Evolutionary conservation across 2,113 vertebrate genomes (phyloP), one percentile per base, ranked within the genome.

Genomic region (Phalacrocorax brasilianus): DNA sequence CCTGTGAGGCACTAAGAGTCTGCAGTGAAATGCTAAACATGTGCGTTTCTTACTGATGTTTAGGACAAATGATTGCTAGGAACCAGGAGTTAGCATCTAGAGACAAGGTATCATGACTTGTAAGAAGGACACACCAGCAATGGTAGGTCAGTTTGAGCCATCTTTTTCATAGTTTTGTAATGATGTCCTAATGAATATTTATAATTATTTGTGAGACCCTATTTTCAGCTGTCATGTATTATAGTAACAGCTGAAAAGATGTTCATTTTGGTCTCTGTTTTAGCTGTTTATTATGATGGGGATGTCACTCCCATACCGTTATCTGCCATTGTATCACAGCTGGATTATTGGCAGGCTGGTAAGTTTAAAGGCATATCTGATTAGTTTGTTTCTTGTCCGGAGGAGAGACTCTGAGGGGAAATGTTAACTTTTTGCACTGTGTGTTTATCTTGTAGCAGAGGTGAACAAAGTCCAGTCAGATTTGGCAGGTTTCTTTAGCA

Each of bases 141-240:
- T 8, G 50, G 33, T 21, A 58, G 81, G 90, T 85, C 74, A 85
- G 38, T 70, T 85, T 58, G 67, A 95, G 65, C 55, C 28, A 0
- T 71, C 70, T 71, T 84, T 77, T 91, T 79, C 70, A 28, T 1
- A 86, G 88, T 44, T 24, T 52, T 44, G 70, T n/a, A 42, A 63
- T 40, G 71, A 66, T 89, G 55, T 24, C 85, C 94, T 96, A 95
- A 96, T 97, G 97, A 97, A 97, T 97, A 97, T 96, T 97, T 96
- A 96, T 97, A 49, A 38, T 97, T 96, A 97, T 96, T 96, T 96
- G 84, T 89, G 66, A 82, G 9, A 79, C 88, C 42, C 88, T 92
- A 93, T 94, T 96, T 95, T 93, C 97, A 96, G 96, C 93, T 65
- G 77, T 92, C 11, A 55, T 85, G 83, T 67, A 89, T 96, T 96